Evolutionary conservation across 2,797 vertebrate genomes (phyloP).

Genomic region (Monodelphis domestica): DNA sequence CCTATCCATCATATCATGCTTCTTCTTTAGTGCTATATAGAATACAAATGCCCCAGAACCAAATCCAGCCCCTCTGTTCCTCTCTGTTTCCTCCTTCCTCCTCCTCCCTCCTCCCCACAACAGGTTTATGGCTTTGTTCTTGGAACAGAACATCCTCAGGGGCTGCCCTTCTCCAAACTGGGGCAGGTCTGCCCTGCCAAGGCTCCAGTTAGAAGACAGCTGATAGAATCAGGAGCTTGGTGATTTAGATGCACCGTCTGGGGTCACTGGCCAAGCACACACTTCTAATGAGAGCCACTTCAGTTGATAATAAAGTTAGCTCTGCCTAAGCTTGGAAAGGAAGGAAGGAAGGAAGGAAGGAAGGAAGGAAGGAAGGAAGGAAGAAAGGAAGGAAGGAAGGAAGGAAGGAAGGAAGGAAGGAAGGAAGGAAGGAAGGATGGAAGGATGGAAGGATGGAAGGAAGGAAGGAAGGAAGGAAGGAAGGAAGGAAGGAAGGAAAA

Average conservation of each 20-base stretch:
- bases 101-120: neutral
- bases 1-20: accelerated
- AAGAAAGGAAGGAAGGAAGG: neutral
- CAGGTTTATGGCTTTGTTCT: neutral
- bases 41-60: neutral
- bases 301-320: constrained; percentile 54
- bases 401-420: neutral
- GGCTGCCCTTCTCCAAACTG: neutral
- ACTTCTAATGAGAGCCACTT: constrained; percentile 51
- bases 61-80: neutral
- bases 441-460: no score
- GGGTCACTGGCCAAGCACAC: constrained; percentile 64
- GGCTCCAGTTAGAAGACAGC: constrained; percentile 24
- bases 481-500: neutral
- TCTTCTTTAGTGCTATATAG: neutral
- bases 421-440: neutral
- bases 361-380: neutral
- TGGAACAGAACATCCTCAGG: neutral
- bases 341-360: neutral
- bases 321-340: neutral
- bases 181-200: neutral
- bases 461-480: no score
- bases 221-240: constrained; percentile 32
- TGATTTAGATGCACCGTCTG: constrained; percentile 53
- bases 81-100: neutral